phyloP scores from a whole-genome alignment of 2,797 vertebrate species.

The Lithobates sylvaticus region DNA sequence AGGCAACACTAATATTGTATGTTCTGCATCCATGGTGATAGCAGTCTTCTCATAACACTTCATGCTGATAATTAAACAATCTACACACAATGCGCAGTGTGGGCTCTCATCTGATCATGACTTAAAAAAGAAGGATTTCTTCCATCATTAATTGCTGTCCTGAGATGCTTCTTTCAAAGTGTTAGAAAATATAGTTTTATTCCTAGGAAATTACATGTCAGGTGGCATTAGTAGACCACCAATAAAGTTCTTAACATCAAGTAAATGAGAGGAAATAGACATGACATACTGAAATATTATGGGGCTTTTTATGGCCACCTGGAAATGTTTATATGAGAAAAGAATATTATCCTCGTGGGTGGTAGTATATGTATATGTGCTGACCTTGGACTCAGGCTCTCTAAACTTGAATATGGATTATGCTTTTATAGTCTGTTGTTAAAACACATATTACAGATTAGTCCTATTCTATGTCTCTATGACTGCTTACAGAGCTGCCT shows the following conservation, averaged over 20 bases:
- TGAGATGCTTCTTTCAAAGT: background rate
- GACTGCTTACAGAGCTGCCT: background rate
- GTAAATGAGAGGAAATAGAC: conserved; percentile 31
- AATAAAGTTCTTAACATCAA: background rate
- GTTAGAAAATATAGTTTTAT: conserved; percentile 5
- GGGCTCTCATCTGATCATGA: background rate
- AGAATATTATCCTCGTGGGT: background rate
- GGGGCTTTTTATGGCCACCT: background rate
- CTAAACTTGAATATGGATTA: background rate
- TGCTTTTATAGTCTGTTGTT: background rate
- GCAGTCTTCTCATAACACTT: conserved; percentile 29
- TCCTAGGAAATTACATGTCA: conserved; percentile 6
- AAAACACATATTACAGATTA: background rate
- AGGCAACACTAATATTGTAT: conserved; percentile 14
- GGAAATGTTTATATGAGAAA: conserved; percentile 60
- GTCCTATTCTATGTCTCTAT: background rate
- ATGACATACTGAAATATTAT: background rate
- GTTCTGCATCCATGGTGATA: conserved; percentile 27
- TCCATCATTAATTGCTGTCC: conserved; percentile 18
- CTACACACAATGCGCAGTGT: background rate
- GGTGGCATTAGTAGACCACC: conserved; percentile 61
- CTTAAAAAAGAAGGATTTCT: conserved; percentile 1
- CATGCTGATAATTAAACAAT: conserved; percentile 20
- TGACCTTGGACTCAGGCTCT: conserved; percentile 17
- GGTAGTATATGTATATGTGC: background rate